Conservation (phyloP, 2,888 invertebrate species). For the Strigamia crassipes region DNA sequence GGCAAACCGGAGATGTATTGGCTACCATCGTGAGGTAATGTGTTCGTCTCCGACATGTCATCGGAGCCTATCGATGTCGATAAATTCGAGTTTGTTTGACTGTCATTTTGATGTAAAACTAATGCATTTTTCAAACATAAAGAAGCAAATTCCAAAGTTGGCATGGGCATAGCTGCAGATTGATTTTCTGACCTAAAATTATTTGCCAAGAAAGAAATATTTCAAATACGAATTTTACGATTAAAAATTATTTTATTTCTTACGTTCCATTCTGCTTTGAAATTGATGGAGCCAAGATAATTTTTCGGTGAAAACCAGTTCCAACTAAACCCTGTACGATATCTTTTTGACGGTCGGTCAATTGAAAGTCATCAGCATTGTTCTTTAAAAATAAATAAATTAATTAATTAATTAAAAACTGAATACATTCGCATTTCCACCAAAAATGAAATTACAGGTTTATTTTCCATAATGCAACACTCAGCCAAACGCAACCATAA, state of each 20-base stretch:
- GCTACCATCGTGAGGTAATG: slow-evolving; percentile 53
- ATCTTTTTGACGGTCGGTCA: slow-evolving; percentile 65
- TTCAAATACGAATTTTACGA: not conserved
- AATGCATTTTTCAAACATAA: slow-evolving; percentile 85
- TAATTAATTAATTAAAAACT: not conserved
- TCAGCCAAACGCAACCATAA: slow-evolving; percentile 93
- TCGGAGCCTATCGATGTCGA: slow-evolving; percentile 47
- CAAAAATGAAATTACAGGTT: slow-evolving; percentile 63
- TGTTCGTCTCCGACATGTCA: slow-evolving; percentile 51
- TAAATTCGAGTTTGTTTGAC: not conserved
- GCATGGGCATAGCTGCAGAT: slow-evolving; percentile 82
- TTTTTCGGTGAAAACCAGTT: slow-evolving; percentile 66
- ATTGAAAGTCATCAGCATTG: slow-evolving; percentile 68
- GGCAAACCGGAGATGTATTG: slow-evolving; percentile 57
- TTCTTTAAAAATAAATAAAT: slow-evolving; percentile 58
- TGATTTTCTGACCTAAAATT: slow-evolving; percentile 68
- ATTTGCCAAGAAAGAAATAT: not conserved
- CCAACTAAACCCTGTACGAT: slow-evolving; percentile 68
- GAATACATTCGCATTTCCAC: not conserved
- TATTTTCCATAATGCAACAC: slow-evolving; percentile 77
- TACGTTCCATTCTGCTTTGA: slow-evolving; percentile 43
- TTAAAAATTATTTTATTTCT: slow-evolving; percentile 7
- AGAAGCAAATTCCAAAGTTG: slow-evolving; percentile 86
- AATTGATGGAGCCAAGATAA: slow-evolving; percentile 64
- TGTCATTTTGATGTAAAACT: slow-evolving; percentile 68